Base-by-base conservation (phyloP, 2,797 vertebrate species). In the Galagoides demidoff region DNA sequence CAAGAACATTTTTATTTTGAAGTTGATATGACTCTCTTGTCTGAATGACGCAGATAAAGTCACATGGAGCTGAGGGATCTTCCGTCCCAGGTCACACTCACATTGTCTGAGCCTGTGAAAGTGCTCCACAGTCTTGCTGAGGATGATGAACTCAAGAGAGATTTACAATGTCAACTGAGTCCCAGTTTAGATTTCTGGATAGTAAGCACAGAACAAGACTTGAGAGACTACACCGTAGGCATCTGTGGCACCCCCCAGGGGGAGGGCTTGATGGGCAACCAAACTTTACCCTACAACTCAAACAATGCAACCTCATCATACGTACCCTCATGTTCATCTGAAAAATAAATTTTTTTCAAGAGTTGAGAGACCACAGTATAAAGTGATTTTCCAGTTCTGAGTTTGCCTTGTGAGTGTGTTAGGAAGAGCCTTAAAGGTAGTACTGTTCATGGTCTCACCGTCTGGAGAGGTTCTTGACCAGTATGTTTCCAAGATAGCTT, bases 1-100 rank as follows among this genome's bases (percentile, higher is more conserved):
- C 81, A 90, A 70, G 52, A 45, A 57, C 66, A 89, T 71, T 90
- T 89, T 90, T 59, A 39, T 86, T 90, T 93, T 92, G 45, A 95
- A 85, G 84, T 19, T 73, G 77, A 63, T 79, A 81, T 27, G 43
- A 77, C 12, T 23, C 49, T 66, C 6, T 3, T 76, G 39, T 66
- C 59, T 93, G 55, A 91, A 90, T 83, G 79, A 93, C 59, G 9
- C 11, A 79, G 55, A n/a, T 19, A 55, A 82, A 83, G 59, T n/a
- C 79, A 61, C 13, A 16, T 2, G 25, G 29, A 74, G 43, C n/a
- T 3, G 7, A 9, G 52, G 59, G 87, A 79, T 59, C 55, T n/a
- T 43, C n/a, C 17, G 20, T 63, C 85, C 71, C 34, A 59, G 89
- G 70, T 29, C 85, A 82, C 0, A 2, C 13, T 90, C 52, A 19